Percentiles rank a stretch among this genome's conserved stretches.
Conservation (phyloP, 2,113 vertebrate genomes). For the Muntiacus muntjak region DNA sequence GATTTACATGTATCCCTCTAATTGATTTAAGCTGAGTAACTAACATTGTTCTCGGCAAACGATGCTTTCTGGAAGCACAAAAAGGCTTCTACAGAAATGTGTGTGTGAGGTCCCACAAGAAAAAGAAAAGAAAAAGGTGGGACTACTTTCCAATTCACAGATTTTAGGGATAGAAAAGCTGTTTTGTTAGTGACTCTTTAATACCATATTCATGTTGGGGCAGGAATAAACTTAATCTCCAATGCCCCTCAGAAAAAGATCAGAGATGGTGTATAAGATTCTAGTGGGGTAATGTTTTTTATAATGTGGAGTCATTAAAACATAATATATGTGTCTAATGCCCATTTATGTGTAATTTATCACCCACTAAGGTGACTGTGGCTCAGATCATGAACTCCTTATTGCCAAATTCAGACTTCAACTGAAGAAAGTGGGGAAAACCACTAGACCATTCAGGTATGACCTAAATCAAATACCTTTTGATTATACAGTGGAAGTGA, state of each 20-base stretch:
- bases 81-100: slow-evolving; percentile 3
- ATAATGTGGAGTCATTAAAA: not conserved
- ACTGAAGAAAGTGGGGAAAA: not conserved
- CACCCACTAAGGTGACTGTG: not conserved
- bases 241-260: not conserved
- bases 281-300: slow-evolving; percentile 24
- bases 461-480: not conserved
- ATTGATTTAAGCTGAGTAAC: not conserved
- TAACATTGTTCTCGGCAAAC: slow-evolving; percentile 12
- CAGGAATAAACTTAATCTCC: not conserved
- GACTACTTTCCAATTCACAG: not conserved
- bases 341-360: not conserved
- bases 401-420: not conserved
- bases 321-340: not conserved
- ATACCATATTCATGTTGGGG: not conserved
- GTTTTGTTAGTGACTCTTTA: slow-evolving; percentile 8
- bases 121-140: not conserved
- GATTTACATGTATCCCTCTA: not conserved
- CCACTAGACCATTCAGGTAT: not conserved
- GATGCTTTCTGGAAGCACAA: slow-evolving; percentile 4
- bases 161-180: slow-evolving; percentile 31
- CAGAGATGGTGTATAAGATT: not conserved
- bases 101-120: slow-evolving; percentile 32
- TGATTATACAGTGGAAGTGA: not conserved
- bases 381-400: not conserved